A percentile compares a stretch with the other conserved stretches of the same genome.
Evolutionary conservation across 1,140 invertebrate genomes (phyloP).

Genomic region (Apis mellifera): DNA sequence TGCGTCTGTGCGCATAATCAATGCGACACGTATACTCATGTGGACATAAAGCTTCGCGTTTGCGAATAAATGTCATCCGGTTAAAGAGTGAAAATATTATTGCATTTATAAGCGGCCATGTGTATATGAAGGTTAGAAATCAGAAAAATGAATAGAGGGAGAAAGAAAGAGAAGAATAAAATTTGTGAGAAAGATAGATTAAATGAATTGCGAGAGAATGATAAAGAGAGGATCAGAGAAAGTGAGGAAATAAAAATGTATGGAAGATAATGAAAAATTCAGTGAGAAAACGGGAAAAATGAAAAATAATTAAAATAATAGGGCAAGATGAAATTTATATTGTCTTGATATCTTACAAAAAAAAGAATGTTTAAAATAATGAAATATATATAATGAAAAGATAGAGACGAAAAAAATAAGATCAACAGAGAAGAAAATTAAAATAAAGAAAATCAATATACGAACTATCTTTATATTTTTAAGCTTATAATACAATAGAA

Average conservation of each 20-base stretch:
- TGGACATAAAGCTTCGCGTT: neutral
- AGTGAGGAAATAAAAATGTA: neutral
- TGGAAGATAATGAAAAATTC: neutral
- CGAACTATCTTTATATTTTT: no score
- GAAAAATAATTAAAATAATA: neutral
- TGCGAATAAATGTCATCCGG: neutral
- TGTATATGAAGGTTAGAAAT: no score
- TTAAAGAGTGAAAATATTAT: slow-evolving; percentile 10
- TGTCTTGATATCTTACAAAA: no score
- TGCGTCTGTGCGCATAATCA: slow-evolving; percentile 16
- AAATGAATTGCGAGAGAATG: neutral
- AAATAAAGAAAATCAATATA: no score
- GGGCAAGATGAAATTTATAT: no score
- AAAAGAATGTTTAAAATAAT: no score
- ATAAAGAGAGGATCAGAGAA: neutral
- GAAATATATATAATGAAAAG: no score
- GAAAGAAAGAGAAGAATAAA: neutral
- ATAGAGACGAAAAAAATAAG: no score
- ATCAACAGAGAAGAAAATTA: no score
- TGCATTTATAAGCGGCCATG: neutral
- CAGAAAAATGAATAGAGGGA: neutral
- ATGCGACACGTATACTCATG: neutral
- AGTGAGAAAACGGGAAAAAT: neutral
- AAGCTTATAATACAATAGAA: no score
- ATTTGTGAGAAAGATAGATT: neutral